Evolutionary conservation across 2,888 invertebrate genomes (phyloP).

Genomic region (Drosophila parthenogenetica): DNA sequence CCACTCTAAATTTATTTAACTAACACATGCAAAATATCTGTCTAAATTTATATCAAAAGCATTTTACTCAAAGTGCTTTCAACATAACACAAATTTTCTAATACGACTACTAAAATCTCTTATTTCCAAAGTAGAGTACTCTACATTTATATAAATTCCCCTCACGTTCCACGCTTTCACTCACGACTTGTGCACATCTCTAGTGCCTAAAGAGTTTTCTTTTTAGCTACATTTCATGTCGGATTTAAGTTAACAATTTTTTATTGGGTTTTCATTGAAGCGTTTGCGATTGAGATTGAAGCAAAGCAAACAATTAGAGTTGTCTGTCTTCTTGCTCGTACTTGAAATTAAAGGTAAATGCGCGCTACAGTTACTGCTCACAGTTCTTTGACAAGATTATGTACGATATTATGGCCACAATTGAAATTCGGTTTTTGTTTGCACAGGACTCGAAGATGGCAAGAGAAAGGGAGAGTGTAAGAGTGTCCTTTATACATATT

Average conservation of each 20-base stretch:
- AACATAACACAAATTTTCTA: too few relatives aligned
- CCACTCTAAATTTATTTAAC: background rate
- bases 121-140: too few relatives aligned
- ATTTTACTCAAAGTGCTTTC: too few relatives aligned
- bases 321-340: conserved; percentile 29
- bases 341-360: conserved; percentile 15
- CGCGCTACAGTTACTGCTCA: conserved; percentile 13
- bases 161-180: background rate
- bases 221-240: conserved; percentile 23
- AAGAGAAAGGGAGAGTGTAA: background rate
- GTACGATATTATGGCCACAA: conserved; percentile 57
- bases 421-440: conserved; percentile 57
- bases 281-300: conserved; percentile 13
- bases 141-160: too few relatives aligned
- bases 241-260: conserved; percentile 51
- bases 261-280: conserved; percentile 41
- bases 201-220: conserved; percentile 36
- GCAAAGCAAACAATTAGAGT: conserved; percentile 46
- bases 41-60: background rate
- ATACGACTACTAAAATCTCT: too few relatives aligned
- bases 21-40: background rate
- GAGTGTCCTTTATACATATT: conserved; percentile 31
- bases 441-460: conserved; percentile 27
- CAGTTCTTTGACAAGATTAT: conserved; percentile 51
- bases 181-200: conserved; percentile 31